Evolutionary conservation across 1,140 invertebrate species (phyloP), one percentile per base, ranked within the genome.

Genomic region (Euura saliciscinereae): DNA sequence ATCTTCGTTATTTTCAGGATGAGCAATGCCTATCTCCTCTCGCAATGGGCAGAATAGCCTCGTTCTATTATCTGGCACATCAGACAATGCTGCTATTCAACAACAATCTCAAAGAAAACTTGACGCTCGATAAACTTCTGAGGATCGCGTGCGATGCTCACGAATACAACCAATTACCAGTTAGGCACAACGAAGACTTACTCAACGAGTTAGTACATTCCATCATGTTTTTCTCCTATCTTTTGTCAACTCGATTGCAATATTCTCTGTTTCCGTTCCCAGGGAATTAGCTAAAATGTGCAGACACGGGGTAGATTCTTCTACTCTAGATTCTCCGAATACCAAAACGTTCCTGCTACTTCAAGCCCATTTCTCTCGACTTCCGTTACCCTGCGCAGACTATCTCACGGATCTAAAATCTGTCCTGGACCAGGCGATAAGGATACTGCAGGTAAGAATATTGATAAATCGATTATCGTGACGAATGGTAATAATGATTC

Each of bases 51-150:
- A 91, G 94, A 74, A 97, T 99, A 66, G 92, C 97, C 1, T 99
- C 98, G 1, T 99, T 95, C 83, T 99, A 99, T 88, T 99, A 99
- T 88, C 86, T 99, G n/a, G 95, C 94, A 0, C 94, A 99, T 85
- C 91, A 93, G 78, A 99, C 97, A 1, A 94, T 99, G 88, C 88
- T 92, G 65, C 93, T 95, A 82, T 97, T 99, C 80, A 86, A 91
- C 43, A 82, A 94, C 46, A 88, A 90, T 66, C 82, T 99, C 13
- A 85, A 88, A 43, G 82, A 90, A 1, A 89, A 92, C 76, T 88
- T 93, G 68, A 89, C 87, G 46, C 85, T 96, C 0, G 91, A 95
- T 68, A 91, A 96, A n/a, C 88, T 98, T 65, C 85, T 99, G 4
- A 84, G 91, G 51, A 90, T 97, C 28, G 88, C 99, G 74, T 92